phyloP scores from a whole-genome alignment of 2,113 vertebrate genomes.

The Hemiprocne comata region DNA sequence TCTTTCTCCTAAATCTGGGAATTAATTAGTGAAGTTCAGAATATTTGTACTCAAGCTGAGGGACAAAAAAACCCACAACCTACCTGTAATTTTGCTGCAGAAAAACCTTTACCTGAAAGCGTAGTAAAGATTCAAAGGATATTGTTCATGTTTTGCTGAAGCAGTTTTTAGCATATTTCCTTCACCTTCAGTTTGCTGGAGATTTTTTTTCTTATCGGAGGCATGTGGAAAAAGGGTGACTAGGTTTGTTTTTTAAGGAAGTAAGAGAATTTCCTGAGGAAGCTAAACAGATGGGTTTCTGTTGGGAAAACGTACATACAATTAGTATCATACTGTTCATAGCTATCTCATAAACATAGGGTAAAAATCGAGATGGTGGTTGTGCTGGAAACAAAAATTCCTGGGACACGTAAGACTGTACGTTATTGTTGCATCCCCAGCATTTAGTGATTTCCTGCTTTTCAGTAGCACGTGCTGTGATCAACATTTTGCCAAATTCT shows the following conservation, averaged over 20 bases:
- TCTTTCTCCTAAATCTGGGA: not conserved
- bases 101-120: not conserved
- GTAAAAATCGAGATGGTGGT: not conserved
- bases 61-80: not conserved
- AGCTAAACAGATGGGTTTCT: constrained; percentile 26
- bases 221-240: constrained; percentile 3
- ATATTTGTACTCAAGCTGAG: not conserved
- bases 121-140: not conserved
- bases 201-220: not conserved
- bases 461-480: not conserved
- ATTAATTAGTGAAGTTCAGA: not conserved
- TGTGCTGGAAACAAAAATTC: not conserved
- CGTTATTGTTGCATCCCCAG: not conserved
- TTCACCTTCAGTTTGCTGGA: not conserved
- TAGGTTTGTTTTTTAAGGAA: constrained; percentile 50
- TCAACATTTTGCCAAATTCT: not conserved
- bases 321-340: not conserved
- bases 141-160: not conserved
- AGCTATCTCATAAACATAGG: not conserved
- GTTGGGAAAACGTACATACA: constrained; percentile 2
- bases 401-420: not conserved
- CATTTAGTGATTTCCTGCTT: not conserved
- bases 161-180: not conserved
- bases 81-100: not conserved
- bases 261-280: constrained; percentile 62